phyloP scores from a whole-genome alignment of 1,140 invertebrate genomes.

The Ips typographus region DNA sequence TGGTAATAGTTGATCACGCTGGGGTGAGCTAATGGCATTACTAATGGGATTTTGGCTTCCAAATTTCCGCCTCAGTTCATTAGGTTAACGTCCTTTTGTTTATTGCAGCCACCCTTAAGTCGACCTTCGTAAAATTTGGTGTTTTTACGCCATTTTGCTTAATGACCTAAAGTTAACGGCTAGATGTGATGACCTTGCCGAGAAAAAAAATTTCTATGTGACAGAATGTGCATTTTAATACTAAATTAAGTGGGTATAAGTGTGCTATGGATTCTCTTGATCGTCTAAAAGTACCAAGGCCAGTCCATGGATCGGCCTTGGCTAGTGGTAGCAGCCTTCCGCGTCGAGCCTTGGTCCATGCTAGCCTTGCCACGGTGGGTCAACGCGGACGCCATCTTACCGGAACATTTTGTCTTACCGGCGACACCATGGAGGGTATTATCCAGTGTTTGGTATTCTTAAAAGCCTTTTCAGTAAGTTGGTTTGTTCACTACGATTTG shows the following conservation, averaged over 20 bases:
- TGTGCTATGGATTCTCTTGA: conserved; percentile 68
- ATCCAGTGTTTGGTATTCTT: conserved; percentile 89
- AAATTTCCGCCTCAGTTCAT: too few species aligned
- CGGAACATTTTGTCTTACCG: conserved; percentile 82
- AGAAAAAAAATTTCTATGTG: neutral
- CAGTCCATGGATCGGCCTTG: conserved; percentile 48
- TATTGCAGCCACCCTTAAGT: too few species aligned
- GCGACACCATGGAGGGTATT: conserved; percentile 89
- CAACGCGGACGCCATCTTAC: conserved; percentile 78
- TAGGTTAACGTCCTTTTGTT: too few species aligned
- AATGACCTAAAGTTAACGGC: too few species aligned
- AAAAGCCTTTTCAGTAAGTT: conserved; percentile 87
- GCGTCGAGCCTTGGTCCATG: conserved; percentile 71
- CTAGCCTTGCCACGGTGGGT: conserved; percentile 71
- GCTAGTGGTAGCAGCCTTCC: conserved; percentile 51
- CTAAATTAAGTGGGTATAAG: neutral
- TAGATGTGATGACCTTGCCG: neutral
- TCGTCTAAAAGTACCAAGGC: conserved; percentile 66
- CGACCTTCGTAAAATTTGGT: too few species aligned
- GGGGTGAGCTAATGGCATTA: too few species aligned
- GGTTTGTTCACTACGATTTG: neutral
- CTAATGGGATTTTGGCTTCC: too few species aligned
- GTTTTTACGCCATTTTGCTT: too few species aligned
- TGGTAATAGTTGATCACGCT: too few species aligned
- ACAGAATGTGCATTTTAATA: neutral